Evolutionary conservation across 2,888 invertebrate species (phyloP).

Genomic region (Chirona hameri): DNA sequence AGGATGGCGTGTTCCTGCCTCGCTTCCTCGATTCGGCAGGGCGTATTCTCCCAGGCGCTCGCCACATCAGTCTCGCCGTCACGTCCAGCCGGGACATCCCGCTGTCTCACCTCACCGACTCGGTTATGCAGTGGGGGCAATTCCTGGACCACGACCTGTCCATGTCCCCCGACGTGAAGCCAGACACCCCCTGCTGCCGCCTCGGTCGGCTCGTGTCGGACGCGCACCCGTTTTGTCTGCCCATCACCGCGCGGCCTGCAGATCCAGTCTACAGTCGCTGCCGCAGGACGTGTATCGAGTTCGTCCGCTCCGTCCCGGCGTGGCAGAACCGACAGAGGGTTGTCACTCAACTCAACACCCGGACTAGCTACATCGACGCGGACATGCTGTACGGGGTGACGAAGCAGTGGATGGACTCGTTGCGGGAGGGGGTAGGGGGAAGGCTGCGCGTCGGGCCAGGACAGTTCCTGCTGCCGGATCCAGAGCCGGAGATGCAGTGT

Average conservation of each 20-base stretch:
- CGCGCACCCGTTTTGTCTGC: slow-evolving; percentile 3
- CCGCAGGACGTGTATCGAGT: not conserved
- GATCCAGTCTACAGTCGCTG: not conserved
- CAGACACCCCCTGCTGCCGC: not conserved
- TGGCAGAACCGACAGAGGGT: not conserved
- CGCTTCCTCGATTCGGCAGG: slow-evolving; percentile 49
- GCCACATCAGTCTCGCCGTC: slow-evolving; percentile 66
- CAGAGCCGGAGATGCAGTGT: slow-evolving; percentile 58
- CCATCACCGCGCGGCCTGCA: not conserved
- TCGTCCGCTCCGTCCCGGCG: not conserved
- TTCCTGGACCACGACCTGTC: slow-evolving; percentile 39
- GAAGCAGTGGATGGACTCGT: slow-evolving; percentile 58
- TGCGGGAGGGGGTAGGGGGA: slow-evolving; percentile 57
- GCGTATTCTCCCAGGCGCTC: slow-evolving; percentile 63
- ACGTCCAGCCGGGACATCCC: slow-evolving; percentile 57
- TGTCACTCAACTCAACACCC: not conserved
- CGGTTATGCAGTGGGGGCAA: slow-evolving; percentile 47
- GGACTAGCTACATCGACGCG: slow-evolving; percentile 7
- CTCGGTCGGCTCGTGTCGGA: not conserved
- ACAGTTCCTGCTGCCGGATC: slow-evolving; percentile 41
- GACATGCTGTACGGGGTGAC: slow-evolving; percentile 2
- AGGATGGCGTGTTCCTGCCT: slow-evolving; percentile 46
- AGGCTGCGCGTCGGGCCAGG: not conserved
- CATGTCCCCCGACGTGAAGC: slow-evolving; percentile 35
- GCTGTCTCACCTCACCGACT: slow-evolving; percentile 66